These are phyloP conservation scores for Cervus canadensis DNA, from an alignment of 2,113 vertebrate species.

Conservation along the genomic window DNA sequence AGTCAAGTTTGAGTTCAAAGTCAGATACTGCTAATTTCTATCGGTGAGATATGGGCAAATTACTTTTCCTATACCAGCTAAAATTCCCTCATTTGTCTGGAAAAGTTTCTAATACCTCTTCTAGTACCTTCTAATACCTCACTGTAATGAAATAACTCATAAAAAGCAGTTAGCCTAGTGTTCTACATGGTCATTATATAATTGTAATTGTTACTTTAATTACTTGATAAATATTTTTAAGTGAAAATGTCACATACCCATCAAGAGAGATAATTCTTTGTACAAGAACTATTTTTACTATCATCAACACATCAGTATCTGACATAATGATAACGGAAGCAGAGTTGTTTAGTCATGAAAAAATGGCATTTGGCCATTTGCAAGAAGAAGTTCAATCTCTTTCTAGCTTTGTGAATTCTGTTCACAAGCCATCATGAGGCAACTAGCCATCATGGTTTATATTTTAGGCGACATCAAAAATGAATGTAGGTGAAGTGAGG, in stretches of 20 bases:
- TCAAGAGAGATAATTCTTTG: background rate
- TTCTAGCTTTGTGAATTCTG: background rate
- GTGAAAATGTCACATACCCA: background rate
- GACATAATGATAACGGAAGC: background rate
- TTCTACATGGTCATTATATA: background rate
- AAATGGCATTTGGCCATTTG: background rate
- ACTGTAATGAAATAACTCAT: background rate
- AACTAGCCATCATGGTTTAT: background rate
- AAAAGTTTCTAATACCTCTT: background rate
- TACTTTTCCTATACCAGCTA: background rate
- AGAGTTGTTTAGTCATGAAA: background rate
- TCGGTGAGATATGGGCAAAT: background rate
- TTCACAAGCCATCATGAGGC: background rate
- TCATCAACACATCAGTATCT: background rate
- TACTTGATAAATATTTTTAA: background rate
- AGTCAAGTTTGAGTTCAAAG: background rate
- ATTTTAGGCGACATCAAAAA: background rate
- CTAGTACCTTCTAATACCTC: background rate
- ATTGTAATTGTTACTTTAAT: background rate
- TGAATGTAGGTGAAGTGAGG: background rate
- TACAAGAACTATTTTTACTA: background rate
- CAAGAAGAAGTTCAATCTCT: background rate
- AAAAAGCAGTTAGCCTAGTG: background rate
- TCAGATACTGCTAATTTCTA: background rate
- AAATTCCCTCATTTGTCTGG: background rate